Conservation (phyloP, 1,140 invertebrate species). For the Drosophila sproati region DNA sequence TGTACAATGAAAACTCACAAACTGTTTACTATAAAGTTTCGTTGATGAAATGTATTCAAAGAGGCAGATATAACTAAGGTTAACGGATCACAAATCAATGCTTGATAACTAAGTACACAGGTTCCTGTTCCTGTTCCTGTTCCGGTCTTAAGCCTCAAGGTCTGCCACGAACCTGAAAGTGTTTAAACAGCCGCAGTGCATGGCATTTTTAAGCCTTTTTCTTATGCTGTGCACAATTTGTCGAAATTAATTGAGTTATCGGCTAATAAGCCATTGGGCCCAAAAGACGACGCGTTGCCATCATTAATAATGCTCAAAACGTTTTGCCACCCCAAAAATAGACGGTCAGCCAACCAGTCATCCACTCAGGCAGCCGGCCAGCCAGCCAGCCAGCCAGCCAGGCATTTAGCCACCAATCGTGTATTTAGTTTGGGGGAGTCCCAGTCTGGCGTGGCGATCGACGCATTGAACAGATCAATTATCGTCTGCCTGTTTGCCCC, state of each 20-base stretch:
- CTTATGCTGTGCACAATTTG: conserved; percentile 58
- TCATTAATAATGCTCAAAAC: conserved; percentile 76
- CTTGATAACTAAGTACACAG: background rate
- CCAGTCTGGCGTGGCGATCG: conserved; percentile 70
- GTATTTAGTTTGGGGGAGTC: conserved; percentile 55
- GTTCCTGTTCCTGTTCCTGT: conserved; percentile 3
- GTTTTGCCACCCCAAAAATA: conserved; percentile 55
- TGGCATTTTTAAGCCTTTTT: conserved; percentile 40
- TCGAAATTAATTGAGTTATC: conserved; percentile 77
- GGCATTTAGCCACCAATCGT: conserved; percentile 2
- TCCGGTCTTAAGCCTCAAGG: conserved; percentile 27
- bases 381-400: background rate
- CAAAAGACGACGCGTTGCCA: conserved; percentile 51
- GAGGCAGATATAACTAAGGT: background rate
- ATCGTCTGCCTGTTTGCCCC: conserved; percentile 51
- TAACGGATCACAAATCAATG: background rate
- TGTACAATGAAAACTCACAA: no score
- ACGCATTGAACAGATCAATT: conserved; percentile 78
- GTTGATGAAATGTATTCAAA: background rate
- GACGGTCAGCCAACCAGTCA: conserved; percentile 18
- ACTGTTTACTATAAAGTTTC: no score
- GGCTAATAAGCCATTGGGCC: conserved; percentile 62
- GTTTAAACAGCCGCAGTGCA: conserved; percentile 4
- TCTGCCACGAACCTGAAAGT: background rate
- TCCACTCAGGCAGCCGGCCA: background rate